Base-by-base conservation (phyloP, 2,797 vertebrate genomes). In the Enteromius trimaculatus region DNA sequence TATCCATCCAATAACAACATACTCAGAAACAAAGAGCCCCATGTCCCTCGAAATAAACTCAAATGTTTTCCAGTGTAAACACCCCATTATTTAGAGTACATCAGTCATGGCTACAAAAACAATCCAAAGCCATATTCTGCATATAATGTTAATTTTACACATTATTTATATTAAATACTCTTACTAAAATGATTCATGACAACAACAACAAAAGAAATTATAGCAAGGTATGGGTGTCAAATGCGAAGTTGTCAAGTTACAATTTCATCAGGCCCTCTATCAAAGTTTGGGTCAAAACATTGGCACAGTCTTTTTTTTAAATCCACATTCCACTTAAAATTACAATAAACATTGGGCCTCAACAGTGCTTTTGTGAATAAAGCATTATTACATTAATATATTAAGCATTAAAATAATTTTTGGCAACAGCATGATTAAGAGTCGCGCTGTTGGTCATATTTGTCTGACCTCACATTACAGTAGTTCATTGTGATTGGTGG, bases 401-500 rank as follows among this genome's bases (percentile, higher is more conserved):
- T 39, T 44, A 72, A 16, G 6, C 34, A 19, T 75, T 23, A 53
- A 74, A 39, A 3, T 1, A 4, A 75, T 39, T 53, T 74, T n/a
- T 81, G 80, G 55, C 69, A 60, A 23, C 39, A 37, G 29, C 51
- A 9, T 70, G 64, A 44, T 80, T 47, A 64, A 29, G 66, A 71
- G 37, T 44, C 44, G 37, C 78, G 58, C 10, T 87, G 29, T 65
- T 65, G 58, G n/a, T 34, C 66, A 82, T 85, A 87, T 23, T 82
- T 87, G 85, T 90, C 86, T 84, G 55, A 86, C 81, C 72, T 87
- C 47, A 31, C 79, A 81, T 60, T 84, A 92, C 91, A 92, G 92
- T 91, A 87, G 86, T 81, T 78, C 88, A 93, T 93, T 93, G 92
- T 93, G 87, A 89, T 85, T 64, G 81, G 84, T 87, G 85, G 89